Evolutionary conservation across 2,888 invertebrate species (phyloP).

Genomic region (Drosophila kokeensis): DNA sequence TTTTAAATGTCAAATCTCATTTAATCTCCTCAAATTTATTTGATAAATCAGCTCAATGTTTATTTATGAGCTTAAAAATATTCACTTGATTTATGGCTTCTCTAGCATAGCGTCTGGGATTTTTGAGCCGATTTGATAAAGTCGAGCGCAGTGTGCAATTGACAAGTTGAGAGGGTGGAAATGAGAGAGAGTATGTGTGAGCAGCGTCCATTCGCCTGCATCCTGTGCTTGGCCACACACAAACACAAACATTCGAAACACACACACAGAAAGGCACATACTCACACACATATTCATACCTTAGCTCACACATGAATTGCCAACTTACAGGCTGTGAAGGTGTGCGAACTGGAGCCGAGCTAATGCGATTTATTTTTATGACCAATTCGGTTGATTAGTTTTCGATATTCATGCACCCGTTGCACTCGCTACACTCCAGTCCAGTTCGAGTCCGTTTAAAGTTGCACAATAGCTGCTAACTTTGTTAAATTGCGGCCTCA

Average conservation of each 20-base stretch:
- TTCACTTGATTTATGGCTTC: neutral
- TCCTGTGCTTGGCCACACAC: slow-evolving; percentile 10
- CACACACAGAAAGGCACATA: neutral
- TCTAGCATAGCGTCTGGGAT: neutral
- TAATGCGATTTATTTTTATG: slow-evolving; percentile 81
- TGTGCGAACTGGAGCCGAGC: slow-evolving; percentile 43
- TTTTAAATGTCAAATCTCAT: neutral
- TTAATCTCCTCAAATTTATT: neutral
- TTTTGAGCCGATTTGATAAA: neutral
- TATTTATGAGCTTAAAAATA: neutral
- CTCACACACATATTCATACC: neutral
- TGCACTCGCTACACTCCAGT: slow-evolving; percentile 51
- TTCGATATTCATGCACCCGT: slow-evolving; percentile 72
- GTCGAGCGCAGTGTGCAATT: slow-evolving; percentile 41
- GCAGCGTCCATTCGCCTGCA: slow-evolving; percentile 30
- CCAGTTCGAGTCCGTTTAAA: slow-evolving; percentile 58
- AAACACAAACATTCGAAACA: slow-evolving; percentile 4
- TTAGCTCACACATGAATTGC: slow-evolving; percentile 53
- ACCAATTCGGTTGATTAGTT: slow-evolving; percentile 81
- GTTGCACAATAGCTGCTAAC: slow-evolving; percentile 47
- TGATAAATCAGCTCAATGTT: neutral
- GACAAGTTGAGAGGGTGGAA: slow-evolving; percentile 3
- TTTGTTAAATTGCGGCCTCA: slow-evolving; percentile 35
- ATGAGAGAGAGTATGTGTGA: slow-evolving; percentile 1
- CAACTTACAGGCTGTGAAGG: slow-evolving; percentile 71